phyloP scores from a whole-genome alignment of 2,113 vertebrate species.

The Castor canadensis region DNA sequence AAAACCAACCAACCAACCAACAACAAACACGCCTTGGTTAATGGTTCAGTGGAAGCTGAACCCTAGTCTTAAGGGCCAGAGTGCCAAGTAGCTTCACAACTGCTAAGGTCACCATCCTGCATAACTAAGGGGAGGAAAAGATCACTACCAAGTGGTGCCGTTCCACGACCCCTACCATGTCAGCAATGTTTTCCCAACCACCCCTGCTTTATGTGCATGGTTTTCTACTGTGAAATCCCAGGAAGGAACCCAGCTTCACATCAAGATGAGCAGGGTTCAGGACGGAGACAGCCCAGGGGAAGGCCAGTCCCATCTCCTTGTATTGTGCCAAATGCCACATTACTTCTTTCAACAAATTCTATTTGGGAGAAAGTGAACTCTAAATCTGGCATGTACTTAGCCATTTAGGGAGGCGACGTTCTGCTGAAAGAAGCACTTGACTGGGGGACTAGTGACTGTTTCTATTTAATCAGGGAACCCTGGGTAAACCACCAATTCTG shows the following conservation, averaged over 20 bases:
- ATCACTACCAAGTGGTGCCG: neutral
- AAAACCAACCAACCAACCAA: no score
- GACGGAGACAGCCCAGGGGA: neutral
- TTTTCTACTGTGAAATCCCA: neutral
- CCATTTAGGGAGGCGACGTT: neutral
- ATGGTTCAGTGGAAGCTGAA: neutral
- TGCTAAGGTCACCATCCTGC: neutral
- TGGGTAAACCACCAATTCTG: neutral
- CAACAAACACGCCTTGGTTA: neutral
- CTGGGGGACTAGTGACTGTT: neutral
- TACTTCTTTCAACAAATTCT: neutral
- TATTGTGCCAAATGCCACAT: rapidly evolving
- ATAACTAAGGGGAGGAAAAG: no score
- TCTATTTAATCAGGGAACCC: neutral
- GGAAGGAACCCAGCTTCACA: neutral
- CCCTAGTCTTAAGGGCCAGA: neutral
- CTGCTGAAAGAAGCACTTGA: neutral
- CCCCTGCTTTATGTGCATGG: neutral
- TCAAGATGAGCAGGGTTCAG: neutral
- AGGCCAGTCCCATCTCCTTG: neutral
- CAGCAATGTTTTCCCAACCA: neutral
- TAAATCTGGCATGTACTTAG: neutral
- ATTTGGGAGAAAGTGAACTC: neutral
- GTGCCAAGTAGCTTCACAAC: neutral
- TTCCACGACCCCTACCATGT: neutral